Evolutionary conservation across 1,140 invertebrate species (phyloP).

Genomic region (Magallana ariakensis): DNA sequence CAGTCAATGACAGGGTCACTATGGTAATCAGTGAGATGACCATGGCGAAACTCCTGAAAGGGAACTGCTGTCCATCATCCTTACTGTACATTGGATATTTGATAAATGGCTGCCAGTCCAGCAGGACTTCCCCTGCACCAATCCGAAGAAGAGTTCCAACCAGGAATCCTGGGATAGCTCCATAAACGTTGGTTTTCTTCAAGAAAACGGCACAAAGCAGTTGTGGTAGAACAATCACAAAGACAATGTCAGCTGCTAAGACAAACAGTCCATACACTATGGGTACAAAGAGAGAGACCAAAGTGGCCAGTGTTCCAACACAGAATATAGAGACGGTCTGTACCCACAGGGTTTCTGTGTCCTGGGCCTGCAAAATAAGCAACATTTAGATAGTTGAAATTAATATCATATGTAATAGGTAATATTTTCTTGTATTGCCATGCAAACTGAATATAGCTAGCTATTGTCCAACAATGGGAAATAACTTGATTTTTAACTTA

Average conservation of each 20-base stretch:
- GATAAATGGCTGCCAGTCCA: slow-evolving; percentile 71
- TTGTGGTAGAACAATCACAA: slow-evolving; percentile 76
- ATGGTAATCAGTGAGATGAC: background rate
- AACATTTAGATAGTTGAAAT: background rate
- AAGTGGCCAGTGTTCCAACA: slow-evolving; percentile 69
- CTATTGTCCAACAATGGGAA: background rate
- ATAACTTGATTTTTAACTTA: background rate
- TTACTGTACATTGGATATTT: slow-evolving; percentile 70
- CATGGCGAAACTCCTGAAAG: slow-evolving; percentile 71
- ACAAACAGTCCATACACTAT: slow-evolving; percentile 76
- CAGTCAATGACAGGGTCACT: background rate
- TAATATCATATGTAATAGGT: no score
- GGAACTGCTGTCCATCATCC: slow-evolving; percentile 69
- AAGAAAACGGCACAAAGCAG: slow-evolving; percentile 72
- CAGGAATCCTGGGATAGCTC: slow-evolving; percentile 68
- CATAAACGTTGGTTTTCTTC: slow-evolving; percentile 67
- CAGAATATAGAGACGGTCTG: slow-evolving; percentile 69
- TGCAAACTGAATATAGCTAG: no score
- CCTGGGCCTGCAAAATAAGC: slow-evolving; percentile 67
- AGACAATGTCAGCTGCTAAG: slow-evolving; percentile 77
- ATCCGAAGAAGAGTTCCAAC: slow-evolving; percentile 69
- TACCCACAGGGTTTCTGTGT: slow-evolving; percentile 68
- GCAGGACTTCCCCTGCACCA: slow-evolving; percentile 71
- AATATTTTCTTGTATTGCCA: no score
- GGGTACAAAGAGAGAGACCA: slow-evolving; percentile 70